A percentile compares a stretch with the other conserved stretches of the same genome.
These are phyloP conservation scores for Syrista parreyssii DNA, from an alignment of 2,888 invertebrate genomes.

Conservation along the genomic window DNA sequence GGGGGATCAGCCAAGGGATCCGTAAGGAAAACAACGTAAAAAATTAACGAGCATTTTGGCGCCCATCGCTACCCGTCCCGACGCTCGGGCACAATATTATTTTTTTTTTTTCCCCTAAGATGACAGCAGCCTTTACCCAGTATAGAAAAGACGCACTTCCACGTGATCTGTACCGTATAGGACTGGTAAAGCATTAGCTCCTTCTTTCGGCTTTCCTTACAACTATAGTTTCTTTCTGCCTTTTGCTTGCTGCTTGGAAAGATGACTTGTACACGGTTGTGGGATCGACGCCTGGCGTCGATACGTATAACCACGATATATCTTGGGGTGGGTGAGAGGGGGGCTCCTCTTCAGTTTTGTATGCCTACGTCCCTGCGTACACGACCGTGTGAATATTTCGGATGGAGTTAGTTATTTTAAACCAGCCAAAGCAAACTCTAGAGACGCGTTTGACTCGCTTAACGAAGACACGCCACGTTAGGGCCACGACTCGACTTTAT, in stretches of 20 bases:
- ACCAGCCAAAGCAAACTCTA: conserved; percentile 58
- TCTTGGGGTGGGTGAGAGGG: no score
- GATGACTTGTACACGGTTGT: background rate
- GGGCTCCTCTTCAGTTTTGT: no score
- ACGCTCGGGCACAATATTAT: conserved; percentile 33
- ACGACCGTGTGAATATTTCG: conserved; percentile 58
- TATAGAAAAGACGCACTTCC: background rate
- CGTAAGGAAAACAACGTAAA: conserved; percentile 22
- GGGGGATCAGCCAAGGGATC: background rate
- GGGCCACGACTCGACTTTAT: conserved; percentile 51
- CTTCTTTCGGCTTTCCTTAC: background rate
- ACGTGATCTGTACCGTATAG: background rate
- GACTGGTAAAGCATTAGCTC: background rate
- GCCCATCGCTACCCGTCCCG: conserved; percentile 33
- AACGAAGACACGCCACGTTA: conserved; percentile 55
- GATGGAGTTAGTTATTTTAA: conserved; percentile 57
- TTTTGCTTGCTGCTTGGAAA: background rate
- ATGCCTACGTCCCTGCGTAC: conserved; percentile 3
- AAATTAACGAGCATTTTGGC: conserved; percentile 45
- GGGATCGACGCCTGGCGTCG: background rate
- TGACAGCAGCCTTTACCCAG: conserved; percentile 4
- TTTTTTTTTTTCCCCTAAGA: conserved; percentile 24
- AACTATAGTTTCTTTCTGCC: background rate
- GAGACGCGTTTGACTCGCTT: conserved; percentile 48
- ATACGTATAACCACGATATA: background rate